A percentile compares a stretch with the other conserved stretches of the same genome.
Evolutionary conservation across 1,140 invertebrate genomes (phyloP).

Genomic region (Tetragnatha versicolor): DNA sequence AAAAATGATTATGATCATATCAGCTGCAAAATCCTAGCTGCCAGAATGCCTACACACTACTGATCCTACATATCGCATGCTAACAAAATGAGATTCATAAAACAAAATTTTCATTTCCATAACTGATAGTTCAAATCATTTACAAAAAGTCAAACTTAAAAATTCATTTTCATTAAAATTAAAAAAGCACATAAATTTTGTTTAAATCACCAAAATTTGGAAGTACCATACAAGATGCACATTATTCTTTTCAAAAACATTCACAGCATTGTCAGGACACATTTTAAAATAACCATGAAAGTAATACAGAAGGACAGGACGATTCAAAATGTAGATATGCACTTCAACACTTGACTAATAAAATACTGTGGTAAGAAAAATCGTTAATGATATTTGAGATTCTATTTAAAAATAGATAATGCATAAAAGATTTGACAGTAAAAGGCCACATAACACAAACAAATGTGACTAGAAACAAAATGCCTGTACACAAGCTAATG

Average conservation of each 20-base stretch:
- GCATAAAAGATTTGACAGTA: neutral
- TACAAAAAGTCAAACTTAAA: neutral
- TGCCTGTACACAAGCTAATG: conserved; percentile 15
- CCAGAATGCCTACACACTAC: neutral
- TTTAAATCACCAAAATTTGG: neutral
- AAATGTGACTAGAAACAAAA: conserved; percentile 51
- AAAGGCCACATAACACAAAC: conserved; percentile 33
- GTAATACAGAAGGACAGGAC: too few relatives aligned
- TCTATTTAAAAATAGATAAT: neutral
- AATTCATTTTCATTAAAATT: neutral
- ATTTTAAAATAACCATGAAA: too few relatives aligned
- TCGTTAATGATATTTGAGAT: too few relatives aligned
- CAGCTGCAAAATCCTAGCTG: conserved; percentile 17
- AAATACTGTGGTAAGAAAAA: too few relatives aligned
- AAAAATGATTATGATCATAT: neutral
- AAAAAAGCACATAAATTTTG: neutral
- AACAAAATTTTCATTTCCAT: neutral
- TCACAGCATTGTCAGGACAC: too few relatives aligned
- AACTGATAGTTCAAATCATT: neutral
- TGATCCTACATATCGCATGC: neutral
- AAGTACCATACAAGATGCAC: neutral
- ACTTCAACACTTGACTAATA: too few relatives aligned
- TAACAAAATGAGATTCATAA: conserved; percentile 17
- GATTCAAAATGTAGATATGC: too few relatives aligned
- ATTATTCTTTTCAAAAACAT: too few relatives aligned